These are phyloP conservation scores for Polylopha cassiicola DNA, from an alignment of 2,888 invertebrate species.

Conservation along the genomic window DNA sequence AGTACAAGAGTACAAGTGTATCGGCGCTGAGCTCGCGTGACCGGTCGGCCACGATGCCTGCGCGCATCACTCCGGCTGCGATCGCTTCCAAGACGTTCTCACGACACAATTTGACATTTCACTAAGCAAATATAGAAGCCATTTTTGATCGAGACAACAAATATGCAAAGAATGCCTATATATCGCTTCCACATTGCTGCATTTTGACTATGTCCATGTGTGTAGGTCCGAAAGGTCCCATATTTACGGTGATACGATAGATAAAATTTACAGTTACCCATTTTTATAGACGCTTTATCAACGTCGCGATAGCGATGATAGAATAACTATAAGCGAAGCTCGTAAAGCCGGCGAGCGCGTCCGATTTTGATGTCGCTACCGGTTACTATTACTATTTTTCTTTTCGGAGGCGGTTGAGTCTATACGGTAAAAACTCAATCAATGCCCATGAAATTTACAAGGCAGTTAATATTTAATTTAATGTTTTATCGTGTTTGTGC, in stretches of 20 bases:
- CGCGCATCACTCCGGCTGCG: conserved; percentile 50
- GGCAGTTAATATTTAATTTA: conserved; percentile 71
- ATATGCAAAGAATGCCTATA: conserved; percentile 55
- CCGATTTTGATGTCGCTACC: conserved; percentile 59
- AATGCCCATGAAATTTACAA: conserved; percentile 69
- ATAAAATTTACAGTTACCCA: conserved; percentile 40
- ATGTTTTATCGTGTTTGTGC: conserved; percentile 62
- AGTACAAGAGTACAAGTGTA: conserved; percentile 28
- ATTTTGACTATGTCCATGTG: conserved; percentile 39
- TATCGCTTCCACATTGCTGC: conserved; percentile 35
- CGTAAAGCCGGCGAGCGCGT: conserved; percentile 39
- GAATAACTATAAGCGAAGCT: conserved; percentile 32
- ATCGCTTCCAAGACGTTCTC: conserved; percentile 58
- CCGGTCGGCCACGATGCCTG: conserved; percentile 57
- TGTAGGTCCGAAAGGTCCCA: conserved; percentile 40
- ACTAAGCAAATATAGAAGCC: conserved; percentile 70
- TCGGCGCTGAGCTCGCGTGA: conserved; percentile 50
- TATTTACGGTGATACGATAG: conserved; percentile 42
- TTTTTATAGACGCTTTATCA: conserved; percentile 41
- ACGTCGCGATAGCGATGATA: conserved; percentile 42
- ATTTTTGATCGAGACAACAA: conserved; percentile 56
- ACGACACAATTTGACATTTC: conserved; percentile 74
- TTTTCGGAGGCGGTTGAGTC: conserved; percentile 31
- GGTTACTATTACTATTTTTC: conserved; percentile 37
- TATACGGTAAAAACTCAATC: conserved; percentile 61